These are phyloP conservation scores for Sander vitreus DNA, from an alignment of 2,113 vertebrate species.

Conservation along the genomic window DNA sequence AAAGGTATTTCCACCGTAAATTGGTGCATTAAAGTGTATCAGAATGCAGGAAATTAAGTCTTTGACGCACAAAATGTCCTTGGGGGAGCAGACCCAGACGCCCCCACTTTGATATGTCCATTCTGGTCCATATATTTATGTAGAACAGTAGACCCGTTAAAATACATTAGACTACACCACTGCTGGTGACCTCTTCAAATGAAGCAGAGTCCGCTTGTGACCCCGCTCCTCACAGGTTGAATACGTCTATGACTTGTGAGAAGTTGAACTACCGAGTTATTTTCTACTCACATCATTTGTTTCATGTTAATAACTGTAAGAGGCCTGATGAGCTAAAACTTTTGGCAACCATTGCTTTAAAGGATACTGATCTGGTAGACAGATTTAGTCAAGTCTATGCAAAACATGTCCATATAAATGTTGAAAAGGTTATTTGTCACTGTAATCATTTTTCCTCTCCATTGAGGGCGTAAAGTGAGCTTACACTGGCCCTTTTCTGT, in stretches of 20 bases:
- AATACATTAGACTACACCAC: too few relatives aligned
- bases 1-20: too few relatives aligned
- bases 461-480: neutral
- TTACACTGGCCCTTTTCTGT: neutral
- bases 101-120: too few relatives aligned
- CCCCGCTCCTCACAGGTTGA: neutral
- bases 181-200: neutral
- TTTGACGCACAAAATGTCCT: too few relatives aligned
- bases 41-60: too few relatives aligned
- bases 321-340: neutral
- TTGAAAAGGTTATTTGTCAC: neutral
- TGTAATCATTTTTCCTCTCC: neutral
- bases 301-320: neutral
- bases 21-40: too few relatives aligned
- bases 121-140: too few relatives aligned
- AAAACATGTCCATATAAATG: neutral
- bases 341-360: neutral
- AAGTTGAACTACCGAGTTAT: neutral
- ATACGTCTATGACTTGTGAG: neutral
- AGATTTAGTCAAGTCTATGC: neutral
- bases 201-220: neutral
- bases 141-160: too few relatives aligned
- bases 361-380: neutral
- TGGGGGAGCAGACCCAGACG: too few relatives aligned
- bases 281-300: neutral